Base-by-base conservation (phyloP, 2,113 vertebrate species). In the Athene cunicularia region DNA sequence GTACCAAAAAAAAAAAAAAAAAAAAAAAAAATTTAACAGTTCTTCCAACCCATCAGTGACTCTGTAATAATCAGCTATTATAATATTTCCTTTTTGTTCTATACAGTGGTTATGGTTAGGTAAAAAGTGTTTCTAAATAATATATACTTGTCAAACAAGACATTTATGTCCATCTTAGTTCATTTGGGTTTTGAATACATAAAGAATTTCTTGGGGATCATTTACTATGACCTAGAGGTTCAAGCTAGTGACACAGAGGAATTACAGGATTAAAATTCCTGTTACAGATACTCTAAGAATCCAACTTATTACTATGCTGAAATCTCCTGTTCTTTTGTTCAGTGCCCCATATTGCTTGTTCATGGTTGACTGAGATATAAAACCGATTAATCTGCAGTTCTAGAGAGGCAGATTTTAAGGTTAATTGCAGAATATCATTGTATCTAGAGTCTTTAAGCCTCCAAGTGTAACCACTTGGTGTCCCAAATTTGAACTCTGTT, bases 371-470 rank as follows among this genome's bases (percentile, higher is more conserved):
- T 88, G 92, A 79, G 87, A 64, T 75, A 68, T 58, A 91, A 97
- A 2, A 81, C 85, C 0, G 3, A 94, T 62, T 90, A 95, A 97
- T 86, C 88, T 96, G 71, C 67, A 87, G 43, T 77, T 89, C 88
- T 87, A 30, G 73, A 77, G 43, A 83, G 33, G 32, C 12, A 91
- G 86, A 79, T 91, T 94, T 97, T 86, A 90, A 96, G 91, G 93
- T 68, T 94, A 93, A 91, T 85, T 95, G 71, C 63, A 75, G 77
- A 94, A 96, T 96, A 94, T 93, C 82, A 67, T 58, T 89, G 47
- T 79, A 76, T 76, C 53, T 60, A 45, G 30, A 47, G 26, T 74
- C 20, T 62, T 90, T 90, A 94, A 94, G 62, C 47, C 49, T 94
- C 47, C 68, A 73, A 93, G 33, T 86, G 72, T 39, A 39, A 39